Percentiles rank a stretch among this genome's conserved stretches.
phyloP scores from a whole-genome alignment of 2,797 vertebrate genomes.

The Zenarchopterus dispar region DNA sequence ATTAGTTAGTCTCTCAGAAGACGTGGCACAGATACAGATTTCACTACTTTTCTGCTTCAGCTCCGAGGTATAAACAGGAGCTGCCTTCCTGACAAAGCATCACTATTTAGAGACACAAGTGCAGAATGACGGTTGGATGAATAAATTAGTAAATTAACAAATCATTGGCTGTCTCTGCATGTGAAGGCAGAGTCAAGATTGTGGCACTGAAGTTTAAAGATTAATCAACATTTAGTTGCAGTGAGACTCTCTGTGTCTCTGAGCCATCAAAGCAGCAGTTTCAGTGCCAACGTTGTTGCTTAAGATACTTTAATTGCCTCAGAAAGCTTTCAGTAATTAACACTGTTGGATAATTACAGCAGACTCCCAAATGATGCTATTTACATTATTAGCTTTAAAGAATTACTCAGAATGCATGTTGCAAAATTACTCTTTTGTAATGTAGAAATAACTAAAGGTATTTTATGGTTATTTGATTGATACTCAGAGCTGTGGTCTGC shows the following conservation, averaged over 20 bases:
- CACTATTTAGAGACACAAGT: slow-evolving; percentile 29
- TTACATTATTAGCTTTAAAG: slow-evolving; percentile 42
- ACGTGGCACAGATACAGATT: slow-evolving; percentile 65
- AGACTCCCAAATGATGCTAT: slow-evolving; percentile 42
- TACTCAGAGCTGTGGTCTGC: slow-evolving; percentile 18
- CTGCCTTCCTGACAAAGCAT: slow-evolving; percentile 42
- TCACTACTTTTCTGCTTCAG: slow-evolving; percentile 24
- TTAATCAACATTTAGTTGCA: slow-evolving; percentile 62
- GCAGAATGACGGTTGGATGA: slow-evolving; percentile 12
- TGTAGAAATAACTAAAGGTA: slow-evolving; percentile 8
- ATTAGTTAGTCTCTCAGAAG: slow-evolving; percentile 71
- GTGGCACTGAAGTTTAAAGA: slow-evolving; percentile 45
- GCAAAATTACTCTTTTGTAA: slow-evolving; percentile 11
- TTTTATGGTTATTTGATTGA: slow-evolving; percentile 11
- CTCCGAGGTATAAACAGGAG: slow-evolving; percentile 38
- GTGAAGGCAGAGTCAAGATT: slow-evolving; percentile 1
- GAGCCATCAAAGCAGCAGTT: slow-evolving; percentile 27
- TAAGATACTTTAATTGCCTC: slow-evolving; percentile 68
- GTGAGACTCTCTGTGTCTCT: slow-evolving; percentile 38
- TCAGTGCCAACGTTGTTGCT: slow-evolving; percentile 40
- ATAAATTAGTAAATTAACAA: slow-evolving; percentile 32
- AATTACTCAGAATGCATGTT: not conserved
- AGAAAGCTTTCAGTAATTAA: slow-evolving; percentile 71
- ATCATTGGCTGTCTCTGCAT: slow-evolving; percentile 24
- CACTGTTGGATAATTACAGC: slow-evolving; percentile 59